Evolutionary conservation across 2,888 invertebrate genomes (phyloP).

Genomic region (Drosophila nr. fundita): DNA sequence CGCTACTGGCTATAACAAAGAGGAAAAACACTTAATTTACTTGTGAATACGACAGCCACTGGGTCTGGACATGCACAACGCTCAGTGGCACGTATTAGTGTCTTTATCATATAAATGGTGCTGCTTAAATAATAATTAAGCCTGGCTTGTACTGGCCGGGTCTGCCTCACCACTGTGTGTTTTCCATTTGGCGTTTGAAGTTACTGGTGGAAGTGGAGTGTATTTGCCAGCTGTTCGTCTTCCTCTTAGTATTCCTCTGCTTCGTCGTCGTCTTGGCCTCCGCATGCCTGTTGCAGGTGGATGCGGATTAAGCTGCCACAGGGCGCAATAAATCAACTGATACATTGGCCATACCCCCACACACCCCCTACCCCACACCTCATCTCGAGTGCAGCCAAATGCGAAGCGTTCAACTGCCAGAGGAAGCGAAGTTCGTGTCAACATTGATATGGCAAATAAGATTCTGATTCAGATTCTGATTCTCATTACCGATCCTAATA

Average conservation of each 20-base stretch:
- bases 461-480: conserved; percentile 22
- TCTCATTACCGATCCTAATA: conserved; percentile 31
- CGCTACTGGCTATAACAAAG: conserved; percentile 1
- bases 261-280: neutral
- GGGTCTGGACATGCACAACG: conserved; percentile 69
- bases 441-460: conserved; percentile 56
- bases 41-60: conserved; percentile 18
- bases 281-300: conserved; percentile 47
- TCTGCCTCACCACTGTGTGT: conserved; percentile 2
- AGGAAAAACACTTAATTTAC: conserved; percentile 37
- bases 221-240: conserved; percentile 40
- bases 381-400: conserved; percentile 59
- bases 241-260: neutral
- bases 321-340: conserved; percentile 69
- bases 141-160: conserved; percentile 23
- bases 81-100: conserved; percentile 73
- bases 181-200: conserved; percentile 15
- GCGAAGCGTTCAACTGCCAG: conserved; percentile 41
- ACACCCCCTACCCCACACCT: neutral
- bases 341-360: conserved; percentile 48
- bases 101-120: conserved; percentile 80
- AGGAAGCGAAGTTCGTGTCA: conserved; percentile 50
- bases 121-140: conserved; percentile 81
- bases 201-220: conserved; percentile 23
- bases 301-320: conserved; percentile 51